A percentile compares a stretch with the other conserved stretches of the same genome.
phyloP scores from a whole-genome alignment of 2,113 vertebrate genomes.

The Grammomys dolichurus region DNA sequence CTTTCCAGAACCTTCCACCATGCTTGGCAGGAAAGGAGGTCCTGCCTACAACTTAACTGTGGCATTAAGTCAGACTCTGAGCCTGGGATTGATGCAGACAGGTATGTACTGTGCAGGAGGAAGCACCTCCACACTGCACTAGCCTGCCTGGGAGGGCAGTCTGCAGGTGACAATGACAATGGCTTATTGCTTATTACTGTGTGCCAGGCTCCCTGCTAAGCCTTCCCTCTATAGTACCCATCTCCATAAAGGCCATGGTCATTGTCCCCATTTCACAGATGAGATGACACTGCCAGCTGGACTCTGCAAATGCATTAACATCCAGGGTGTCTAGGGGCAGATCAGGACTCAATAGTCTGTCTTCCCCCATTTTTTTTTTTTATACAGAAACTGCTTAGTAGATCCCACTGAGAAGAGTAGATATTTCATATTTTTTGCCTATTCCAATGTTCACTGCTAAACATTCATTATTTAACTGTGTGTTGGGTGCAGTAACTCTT shows the following conservation, averaged over 20 bases:
- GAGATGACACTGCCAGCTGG: not conserved
- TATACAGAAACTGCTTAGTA: slow-evolving; percentile 46
- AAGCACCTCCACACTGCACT: too few relatives aligned
- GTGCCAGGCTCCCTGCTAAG: not conserved
- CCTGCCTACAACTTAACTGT: not conserved
- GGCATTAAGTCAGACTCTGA: not conserved
- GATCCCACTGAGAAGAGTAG: slow-evolving; percentile 72
- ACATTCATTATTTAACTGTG: slow-evolving; percentile 72
- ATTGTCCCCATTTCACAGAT: slow-evolving; percentile 62
- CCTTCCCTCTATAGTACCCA: not conserved
- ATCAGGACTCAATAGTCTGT: slow-evolving; percentile 64
- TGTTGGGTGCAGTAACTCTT: slow-evolving; percentile 73
- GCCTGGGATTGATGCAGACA: not conserved
- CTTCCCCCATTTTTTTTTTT: slow-evolving; percentile 56
- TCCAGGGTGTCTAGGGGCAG: not conserved
- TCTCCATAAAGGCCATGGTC: not conserved
- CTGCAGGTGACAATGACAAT: not conserved
- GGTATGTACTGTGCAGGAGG: not conserved
- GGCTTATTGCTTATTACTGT: not conserved
- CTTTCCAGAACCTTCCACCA: not conserved
- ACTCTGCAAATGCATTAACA: not conserved
- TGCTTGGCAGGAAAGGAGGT: not conserved
- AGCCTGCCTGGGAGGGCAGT: not conserved
- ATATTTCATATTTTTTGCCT: slow-evolving; percentile 71
- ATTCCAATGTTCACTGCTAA: slow-evolving; percentile 65